Conservation (phyloP, 1,140 invertebrate genomes). For the Bombus haemorrhoidalis region DNA sequence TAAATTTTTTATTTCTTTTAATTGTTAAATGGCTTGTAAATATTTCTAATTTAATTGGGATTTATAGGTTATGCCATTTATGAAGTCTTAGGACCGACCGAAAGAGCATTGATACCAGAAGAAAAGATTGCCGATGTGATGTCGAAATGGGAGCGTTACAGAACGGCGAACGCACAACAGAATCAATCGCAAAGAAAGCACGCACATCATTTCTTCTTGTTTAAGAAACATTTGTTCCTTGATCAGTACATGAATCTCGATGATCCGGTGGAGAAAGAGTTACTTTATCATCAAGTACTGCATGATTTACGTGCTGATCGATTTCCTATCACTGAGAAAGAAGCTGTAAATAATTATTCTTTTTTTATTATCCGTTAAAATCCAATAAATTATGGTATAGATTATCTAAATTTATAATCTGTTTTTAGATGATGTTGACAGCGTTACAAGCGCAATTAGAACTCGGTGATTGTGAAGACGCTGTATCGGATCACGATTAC, state of each 20-base stretch:
- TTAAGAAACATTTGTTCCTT: conserved; percentile 97
- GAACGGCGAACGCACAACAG: conserved; percentile 83
- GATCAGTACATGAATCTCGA: conserved; percentile 92
- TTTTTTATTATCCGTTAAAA: background rate
- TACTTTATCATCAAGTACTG: conserved; percentile 97
- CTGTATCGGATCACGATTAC: conserved; percentile 86
- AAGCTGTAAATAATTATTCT: conserved; percentile 88
- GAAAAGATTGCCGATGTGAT: conserved; percentile 97
- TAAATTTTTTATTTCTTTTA: background rate
- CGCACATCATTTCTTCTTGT: conserved; percentile 88
- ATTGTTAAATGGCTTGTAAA: background rate
- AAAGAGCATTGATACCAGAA: conserved; percentile 91
- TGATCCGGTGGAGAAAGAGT: conserved; percentile 96
- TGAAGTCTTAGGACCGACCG: conserved; percentile 91
- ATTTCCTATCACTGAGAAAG: conserved; percentile 95
- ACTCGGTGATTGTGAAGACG: conserved; percentile 90
- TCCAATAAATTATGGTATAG: background rate
- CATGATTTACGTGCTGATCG: conserved; percentile 94
- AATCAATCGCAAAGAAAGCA: conserved; percentile 80
- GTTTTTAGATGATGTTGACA: conserved; percentile 93
- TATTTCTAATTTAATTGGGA: background rate
- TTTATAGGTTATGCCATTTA: conserved; percentile 89
- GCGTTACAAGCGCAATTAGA: conserved; percentile 97
- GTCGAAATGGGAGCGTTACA: conserved; percentile 96
- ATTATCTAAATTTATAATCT: background rate